phyloP scores from a whole-genome alignment of 2,888 invertebrate genomes.

The Schizotus pectinicornis region DNA sequence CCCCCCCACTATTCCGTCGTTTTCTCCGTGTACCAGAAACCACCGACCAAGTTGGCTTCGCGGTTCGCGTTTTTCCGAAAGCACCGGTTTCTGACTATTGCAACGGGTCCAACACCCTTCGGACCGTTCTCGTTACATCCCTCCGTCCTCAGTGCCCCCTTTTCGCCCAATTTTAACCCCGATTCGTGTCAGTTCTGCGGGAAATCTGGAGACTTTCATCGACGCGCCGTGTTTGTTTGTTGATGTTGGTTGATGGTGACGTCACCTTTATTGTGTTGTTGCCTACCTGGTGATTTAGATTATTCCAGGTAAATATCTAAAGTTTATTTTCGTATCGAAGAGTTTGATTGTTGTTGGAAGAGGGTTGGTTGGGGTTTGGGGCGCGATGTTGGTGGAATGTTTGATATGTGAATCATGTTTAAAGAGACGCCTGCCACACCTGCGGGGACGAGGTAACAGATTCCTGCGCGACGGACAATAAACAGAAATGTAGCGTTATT shows the following conservation, averaged over 20 bases:
- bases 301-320: constrained; percentile 13
- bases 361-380: background rate
- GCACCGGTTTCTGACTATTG: constrained; percentile 19
- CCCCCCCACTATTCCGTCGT: constrained; percentile 31
- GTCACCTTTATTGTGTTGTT: constrained; percentile 22
- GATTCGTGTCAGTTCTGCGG: constrained; percentile 9
- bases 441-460: constrained; percentile 13
- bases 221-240: constrained; percentile 20
- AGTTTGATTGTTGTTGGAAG: background rate
- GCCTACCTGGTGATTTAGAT: constrained; percentile 20
- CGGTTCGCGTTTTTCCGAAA: constrained; percentile 30
- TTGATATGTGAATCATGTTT: constrained; percentile 30
- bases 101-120: background rate
- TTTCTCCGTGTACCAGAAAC: constrained; percentile 31
- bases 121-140: too few relatives aligned
- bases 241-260: constrained; percentile 22
- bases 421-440: constrained; percentile 32
- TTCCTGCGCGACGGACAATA: background rate
- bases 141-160: too few relatives aligned
- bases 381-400: constrained; percentile 5
- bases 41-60: constrained; percentile 30
- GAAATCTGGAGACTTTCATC: constrained; percentile 17
- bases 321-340: background rate
- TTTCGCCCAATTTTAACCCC: background rate
- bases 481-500: background rate